phyloP scores from a whole-genome alignment of 2,797 vertebrate genomes.

The Furcifer pardalis region DNA sequence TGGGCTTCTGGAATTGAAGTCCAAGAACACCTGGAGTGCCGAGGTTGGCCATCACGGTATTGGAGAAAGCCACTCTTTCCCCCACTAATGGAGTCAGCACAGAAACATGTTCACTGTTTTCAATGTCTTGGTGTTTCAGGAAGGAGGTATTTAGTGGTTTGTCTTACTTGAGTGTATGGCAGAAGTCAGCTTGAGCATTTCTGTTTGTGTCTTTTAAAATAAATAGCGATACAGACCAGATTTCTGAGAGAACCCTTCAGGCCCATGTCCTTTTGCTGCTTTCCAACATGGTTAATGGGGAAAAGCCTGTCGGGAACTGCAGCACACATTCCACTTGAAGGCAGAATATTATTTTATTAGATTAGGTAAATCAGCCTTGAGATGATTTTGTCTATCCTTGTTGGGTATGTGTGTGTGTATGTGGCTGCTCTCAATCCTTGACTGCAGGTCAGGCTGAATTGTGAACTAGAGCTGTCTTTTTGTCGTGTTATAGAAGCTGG shows the following conservation, averaged over 20 bases:
- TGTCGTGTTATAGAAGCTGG: background rate
- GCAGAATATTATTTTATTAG: background rate
- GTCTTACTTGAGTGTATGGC: background rate
- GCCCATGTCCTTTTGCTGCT: background rate
- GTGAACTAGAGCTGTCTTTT: background rate
- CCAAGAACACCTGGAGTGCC: too few species aligned
- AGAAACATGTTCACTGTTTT: slow-evolving; percentile 36
- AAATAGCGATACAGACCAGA: background rate
- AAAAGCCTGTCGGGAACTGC: background rate
- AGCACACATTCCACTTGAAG: background rate
- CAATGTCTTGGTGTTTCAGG: slow-evolving; percentile 25
- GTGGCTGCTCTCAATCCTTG: background rate
- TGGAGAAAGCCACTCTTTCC: background rate
- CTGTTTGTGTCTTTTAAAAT: background rate
- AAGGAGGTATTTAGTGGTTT: slow-evolving; percentile 10
- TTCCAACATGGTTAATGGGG: background rate
- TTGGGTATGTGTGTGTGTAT: too few species aligned
- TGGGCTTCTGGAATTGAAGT: too few species aligned
- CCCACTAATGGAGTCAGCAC: slow-evolving; percentile 51
- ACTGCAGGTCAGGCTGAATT: background rate
- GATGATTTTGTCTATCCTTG: background rate
- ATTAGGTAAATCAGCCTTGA: background rate
- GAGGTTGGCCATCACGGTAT: too few species aligned
- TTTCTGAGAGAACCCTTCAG: background rate
- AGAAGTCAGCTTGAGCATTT: background rate